A percentile compares a stretch with the other conserved stretches of the same genome.
Evolutionary conservation across 2,113 vertebrate genomes (phyloP).

Genomic region (Lethenteron camtschaticum): DNA sequence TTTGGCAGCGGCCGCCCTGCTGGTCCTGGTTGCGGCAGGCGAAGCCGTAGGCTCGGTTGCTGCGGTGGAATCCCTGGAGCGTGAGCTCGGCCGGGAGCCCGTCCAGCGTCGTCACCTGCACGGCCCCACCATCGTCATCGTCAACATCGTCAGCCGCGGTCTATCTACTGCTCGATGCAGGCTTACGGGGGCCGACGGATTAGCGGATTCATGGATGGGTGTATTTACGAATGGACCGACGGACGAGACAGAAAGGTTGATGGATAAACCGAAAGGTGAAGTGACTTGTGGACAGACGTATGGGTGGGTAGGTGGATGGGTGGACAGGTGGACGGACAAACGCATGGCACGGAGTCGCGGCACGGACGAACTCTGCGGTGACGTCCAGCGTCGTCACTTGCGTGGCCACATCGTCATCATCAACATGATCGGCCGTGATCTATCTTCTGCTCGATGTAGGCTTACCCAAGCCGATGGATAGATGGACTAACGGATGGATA

Average conservation of each 20-base stretch:
- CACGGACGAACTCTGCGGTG: not conserved
- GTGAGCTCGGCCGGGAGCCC: conserved; percentile 33
- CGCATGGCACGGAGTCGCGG: not conserved
- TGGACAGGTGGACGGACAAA: too few relatives aligned
- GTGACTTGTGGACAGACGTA: not conserved
- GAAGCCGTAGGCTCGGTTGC: conserved; percentile 54
- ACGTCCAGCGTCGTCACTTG: conserved; percentile 45
- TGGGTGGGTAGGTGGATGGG: not conserved
- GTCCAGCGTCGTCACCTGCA: conserved; percentile 41
- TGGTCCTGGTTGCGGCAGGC: conserved; percentile 51
- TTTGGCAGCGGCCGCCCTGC: conserved; percentile 33
- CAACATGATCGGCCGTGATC: not conserved
- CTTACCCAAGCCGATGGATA: not conserved
- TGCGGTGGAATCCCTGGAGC: conserved; percentile 50
- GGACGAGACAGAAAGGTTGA: too few relatives aligned
- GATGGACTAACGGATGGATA: not conserved
- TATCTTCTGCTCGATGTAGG: not conserved
- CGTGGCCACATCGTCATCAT: not conserved
- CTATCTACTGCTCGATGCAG: not conserved
- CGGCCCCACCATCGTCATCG: not conserved
- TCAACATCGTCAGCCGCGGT: not conserved
- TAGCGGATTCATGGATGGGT: not conserved
- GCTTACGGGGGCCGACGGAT: not conserved
- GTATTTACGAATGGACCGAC: not conserved
- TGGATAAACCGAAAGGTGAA: not conserved